Evolutionary conservation across 2,113 vertebrate genomes (phyloP), one percentile per base, ranked within the genome.

Genomic region (Vicugna pacos): DNA sequence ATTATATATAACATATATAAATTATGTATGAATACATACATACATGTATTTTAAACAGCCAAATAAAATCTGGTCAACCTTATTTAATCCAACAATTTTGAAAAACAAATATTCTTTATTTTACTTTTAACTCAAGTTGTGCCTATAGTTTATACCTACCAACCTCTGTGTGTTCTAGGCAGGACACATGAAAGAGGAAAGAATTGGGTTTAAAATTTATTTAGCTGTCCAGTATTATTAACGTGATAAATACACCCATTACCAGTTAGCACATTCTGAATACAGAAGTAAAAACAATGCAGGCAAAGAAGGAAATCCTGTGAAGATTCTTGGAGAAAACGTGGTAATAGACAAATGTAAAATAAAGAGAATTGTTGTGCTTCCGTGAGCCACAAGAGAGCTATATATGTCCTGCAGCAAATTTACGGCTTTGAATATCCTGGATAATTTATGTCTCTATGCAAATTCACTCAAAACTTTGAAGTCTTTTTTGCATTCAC

Each of bases 401-500:
- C 95, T 95, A 86, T 96, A 83, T 89, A 91, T 95, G 85, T 97
- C 94, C 77, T 94, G 50, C 52, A 94, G 96, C 93, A 96, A 97
- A 97, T 97, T 96, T 97, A 96, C 94, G 46, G 91, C 91, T 97
- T 97, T 97, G 96, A 95, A 94, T 95, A 94, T 96, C 77, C 89
- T 95, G 73, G 95, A 85, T 96, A 97, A 98, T 97, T 97, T 97
- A 97, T 97, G 91, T 96, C 77, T 94, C 72, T 56, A 96, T 98
- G 97, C 94, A 98, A 97, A 97, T 98, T 93, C 79, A 79, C 89
- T 92, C 93, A 94, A 94, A 97, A 97, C 95, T 97, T 97, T 94
- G 94, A 97, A 96, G 82, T 97, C 91, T 89, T 94, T 93, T 97
- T 96, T 97, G 91, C 95, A 97, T 95, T 97, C 42, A 56, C 69